phyloP scores from a whole-genome alignment of 2,113 vertebrate genomes.

The Coreoperca whiteheadi region DNA sequence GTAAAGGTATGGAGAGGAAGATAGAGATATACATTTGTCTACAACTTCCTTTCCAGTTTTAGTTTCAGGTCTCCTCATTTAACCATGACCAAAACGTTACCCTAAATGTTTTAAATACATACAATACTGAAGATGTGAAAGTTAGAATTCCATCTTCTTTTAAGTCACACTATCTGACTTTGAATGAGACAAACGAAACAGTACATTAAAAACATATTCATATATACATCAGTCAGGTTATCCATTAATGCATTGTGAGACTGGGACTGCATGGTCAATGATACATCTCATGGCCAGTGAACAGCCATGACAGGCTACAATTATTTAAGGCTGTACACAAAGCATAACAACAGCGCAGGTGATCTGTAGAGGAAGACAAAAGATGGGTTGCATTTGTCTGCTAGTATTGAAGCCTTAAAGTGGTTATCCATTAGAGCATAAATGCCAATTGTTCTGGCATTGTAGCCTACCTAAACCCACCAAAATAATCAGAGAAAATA shows the following conservation, averaged over 20 bases:
- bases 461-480: constrained; percentile 17
- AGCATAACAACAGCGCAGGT: constrained; percentile 38
- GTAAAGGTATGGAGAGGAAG: neutral
- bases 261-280: constrained; percentile 44
- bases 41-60: no score
- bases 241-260: constrained; percentile 44
- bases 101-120: neutral
- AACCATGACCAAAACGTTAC: neutral
- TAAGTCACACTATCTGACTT: neutral
- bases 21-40: neutral
- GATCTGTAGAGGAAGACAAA: constrained; percentile 57
- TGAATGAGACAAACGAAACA: neutral
- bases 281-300: constrained; percentile 45
- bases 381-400: constrained; percentile 47
- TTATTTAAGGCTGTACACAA: constrained; percentile 59
- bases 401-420: constrained; percentile 40
- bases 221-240: constrained; percentile 43
- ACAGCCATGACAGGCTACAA: constrained; percentile 55
- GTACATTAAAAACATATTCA: neutral
- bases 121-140: neutral
- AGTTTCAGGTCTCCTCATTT: neutral
- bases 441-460: constrained; percentile 22
- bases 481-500: constrained; percentile 16
- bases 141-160: neutral
- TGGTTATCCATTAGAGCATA: constrained; percentile 10